Evolutionary conservation across 2,113 vertebrate species (phyloP), one percentile per base, ranked within the genome.

Genomic region (Vidua chalybeata): DNA sequence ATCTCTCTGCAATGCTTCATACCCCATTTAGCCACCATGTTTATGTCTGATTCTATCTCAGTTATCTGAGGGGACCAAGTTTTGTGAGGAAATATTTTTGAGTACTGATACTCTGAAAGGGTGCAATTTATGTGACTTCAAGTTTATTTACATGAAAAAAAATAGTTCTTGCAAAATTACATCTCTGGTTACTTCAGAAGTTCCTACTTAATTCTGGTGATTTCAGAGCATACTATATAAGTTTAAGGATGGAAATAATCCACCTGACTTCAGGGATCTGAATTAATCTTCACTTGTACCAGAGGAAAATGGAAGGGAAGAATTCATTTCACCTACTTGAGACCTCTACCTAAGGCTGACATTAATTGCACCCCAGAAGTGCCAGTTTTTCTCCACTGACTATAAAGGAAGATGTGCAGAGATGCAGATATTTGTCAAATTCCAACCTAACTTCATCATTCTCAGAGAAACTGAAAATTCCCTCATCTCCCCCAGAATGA

Each of bases 401-500:
- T 80, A 35, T 30, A 88, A 86, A 95, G 18, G 41, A 85, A 46
- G 55, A 30, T n/a, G 72, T 71, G 20, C 37, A 80, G 21, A 84
- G n/a, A 56, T 86, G 46, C 33, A 69, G 23, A 71, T 78, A 76
- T 66, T 93, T 90, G 51, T 76, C 75, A 62, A 83, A 94, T 88
- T 90, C 58, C 75, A 93, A 45, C 62, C 49, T 85, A 91, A 93
- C 20, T 52, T 56, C 82, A 68, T 82, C 49, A 76, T 81, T 85
- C 58, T n/a, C 46, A 37, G 67, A 68, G 46, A 73, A 82, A 87
- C 3, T 2, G 37, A 90, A 79, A 90, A 85, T 66, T 93, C 78
- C 79, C 62, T 88, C 46, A 31, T 82, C 78, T 96, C 81, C 72
- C 78, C 33, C 33, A 82, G 87, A 79, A 69, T 85, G 71, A 95